These are phyloP conservation scores for Bryconaethiops microstoma DNA, from an alignment of 2,797 vertebrate species.

Conservation along the genomic window DNA sequence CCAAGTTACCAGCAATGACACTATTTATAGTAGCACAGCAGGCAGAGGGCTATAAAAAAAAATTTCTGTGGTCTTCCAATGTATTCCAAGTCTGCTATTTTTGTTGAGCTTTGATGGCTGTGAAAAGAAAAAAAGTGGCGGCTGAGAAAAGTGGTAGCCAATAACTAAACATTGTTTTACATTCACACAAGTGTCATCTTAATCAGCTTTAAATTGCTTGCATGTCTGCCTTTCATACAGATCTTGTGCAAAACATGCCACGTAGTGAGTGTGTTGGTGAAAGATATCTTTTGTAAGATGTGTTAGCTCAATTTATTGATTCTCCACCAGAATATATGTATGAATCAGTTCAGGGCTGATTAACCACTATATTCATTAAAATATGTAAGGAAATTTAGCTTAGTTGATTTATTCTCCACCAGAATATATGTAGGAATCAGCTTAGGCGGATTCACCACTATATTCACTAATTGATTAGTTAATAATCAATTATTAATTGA, in stretches of 20 bases:
- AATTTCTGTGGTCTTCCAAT: slow-evolving; percentile 26
- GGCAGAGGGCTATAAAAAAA: slow-evolving; percentile 14
- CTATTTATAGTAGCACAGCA: slow-evolving; percentile 50
- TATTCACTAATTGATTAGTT: too few species aligned
- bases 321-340: too few species aligned
- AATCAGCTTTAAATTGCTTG: neutral
- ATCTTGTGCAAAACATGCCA: neutral
- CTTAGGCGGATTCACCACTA: too few species aligned
- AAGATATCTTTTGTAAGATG: slow-evolving; percentile 31
- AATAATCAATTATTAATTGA: too few species aligned
- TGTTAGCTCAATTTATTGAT: too few species aligned
- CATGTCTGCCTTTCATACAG: neutral
- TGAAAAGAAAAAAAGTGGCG: neutral
- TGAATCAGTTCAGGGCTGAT: too few species aligned
- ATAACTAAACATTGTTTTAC: neutral
- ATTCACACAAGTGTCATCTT: neutral
- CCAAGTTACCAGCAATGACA: slow-evolving; percentile 13
- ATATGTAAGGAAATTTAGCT: too few species aligned
- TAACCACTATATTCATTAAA: too few species aligned
- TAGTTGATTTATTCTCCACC: too few species aligned
- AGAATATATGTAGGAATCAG: too few species aligned
- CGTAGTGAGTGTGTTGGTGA: slow-evolving; percentile 24
- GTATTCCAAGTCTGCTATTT: slow-evolving; percentile 3
- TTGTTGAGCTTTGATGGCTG: neutral
- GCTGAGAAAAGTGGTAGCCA: neutral